These are phyloP conservation scores for Sterrhoptilus dennistouni DNA, from an alignment of 2,113 vertebrate genomes.

Conservation along the genomic window DNA sequence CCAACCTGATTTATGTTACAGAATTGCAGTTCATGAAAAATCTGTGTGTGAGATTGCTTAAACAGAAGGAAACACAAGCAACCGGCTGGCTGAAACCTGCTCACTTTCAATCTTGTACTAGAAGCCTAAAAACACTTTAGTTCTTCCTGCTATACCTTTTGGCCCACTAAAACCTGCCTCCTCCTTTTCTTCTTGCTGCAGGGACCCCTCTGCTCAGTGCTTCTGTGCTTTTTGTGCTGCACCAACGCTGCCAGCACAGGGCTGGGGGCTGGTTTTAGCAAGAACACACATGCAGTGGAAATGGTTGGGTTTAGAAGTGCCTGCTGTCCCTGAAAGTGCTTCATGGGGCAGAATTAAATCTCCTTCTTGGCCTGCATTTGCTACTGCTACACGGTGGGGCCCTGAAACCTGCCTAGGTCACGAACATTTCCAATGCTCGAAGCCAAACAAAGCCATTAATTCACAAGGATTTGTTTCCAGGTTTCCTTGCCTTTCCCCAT, in stretches of 20 bases:
- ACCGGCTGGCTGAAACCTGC: neutral
- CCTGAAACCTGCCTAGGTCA: neutral
- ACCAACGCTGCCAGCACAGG: rapidly evolving
- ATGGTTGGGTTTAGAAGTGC: neutral
- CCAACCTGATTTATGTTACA: neutral
- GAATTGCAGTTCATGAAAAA: neutral
- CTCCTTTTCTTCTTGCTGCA: rapidly evolving
- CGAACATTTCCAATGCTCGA: neutral
- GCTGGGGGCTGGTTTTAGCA: neutral
- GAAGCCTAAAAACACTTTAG: neutral
- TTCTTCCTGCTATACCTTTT: neutral
- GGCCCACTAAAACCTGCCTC: neutral
- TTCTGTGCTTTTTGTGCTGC: neutral
- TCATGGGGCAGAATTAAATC: neutral
- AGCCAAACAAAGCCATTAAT: neutral
- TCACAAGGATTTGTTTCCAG: neutral
- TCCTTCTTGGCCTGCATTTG: neutral
- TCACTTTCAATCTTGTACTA: neutral
- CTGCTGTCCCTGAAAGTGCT: neutral
- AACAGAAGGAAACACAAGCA: neutral
- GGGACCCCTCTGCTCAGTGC: neutral
- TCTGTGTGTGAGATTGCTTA: neutral
- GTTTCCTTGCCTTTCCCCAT: neutral
- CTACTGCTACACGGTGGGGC: rapidly evolving
- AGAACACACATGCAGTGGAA: neutral